Evolutionary conservation across 2,888 invertebrate genomes (phyloP).

Genomic region (Eueremaeus valkanovi): DNA sequence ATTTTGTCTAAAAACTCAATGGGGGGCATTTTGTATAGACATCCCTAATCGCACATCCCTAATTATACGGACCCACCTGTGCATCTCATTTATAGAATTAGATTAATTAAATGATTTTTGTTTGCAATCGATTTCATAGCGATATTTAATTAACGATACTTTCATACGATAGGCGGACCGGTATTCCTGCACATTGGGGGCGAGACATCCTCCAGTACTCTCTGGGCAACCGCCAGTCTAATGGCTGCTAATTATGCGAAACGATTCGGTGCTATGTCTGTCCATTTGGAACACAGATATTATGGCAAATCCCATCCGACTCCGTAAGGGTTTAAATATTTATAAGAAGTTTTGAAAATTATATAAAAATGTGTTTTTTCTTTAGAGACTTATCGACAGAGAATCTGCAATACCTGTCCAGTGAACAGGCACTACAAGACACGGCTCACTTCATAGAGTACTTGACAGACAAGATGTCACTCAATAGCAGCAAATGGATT

Average conservation of each 20-base stretch:
- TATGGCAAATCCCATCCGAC: conserved; percentile 91
- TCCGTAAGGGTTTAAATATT: conserved; percentile 56
- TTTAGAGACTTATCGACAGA: conserved; percentile 73
- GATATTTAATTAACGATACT: conserved; percentile 72
- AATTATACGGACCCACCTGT: too few species aligned
- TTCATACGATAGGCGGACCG: conserved; percentile 69
- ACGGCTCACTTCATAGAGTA: conserved; percentile 72
- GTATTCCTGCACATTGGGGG: conserved; percentile 94
- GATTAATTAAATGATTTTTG: too few species aligned
- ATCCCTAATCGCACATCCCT: too few species aligned
- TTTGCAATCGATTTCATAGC: conserved; percentile 58
- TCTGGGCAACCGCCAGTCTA: conserved; percentile 81
- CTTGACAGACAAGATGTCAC: conserved; percentile 64
- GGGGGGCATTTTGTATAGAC: too few species aligned
- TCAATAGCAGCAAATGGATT: conserved; percentile 73
- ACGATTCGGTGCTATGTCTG: conserved; percentile 72
- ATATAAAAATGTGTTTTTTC: not conserved
- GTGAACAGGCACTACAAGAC: conserved; percentile 66
- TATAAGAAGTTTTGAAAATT: not conserved
- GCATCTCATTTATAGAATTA: too few species aligned
- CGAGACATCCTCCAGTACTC: conserved; percentile 74
- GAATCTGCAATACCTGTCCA: conserved; percentile 70
- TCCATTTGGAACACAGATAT: conserved; percentile 85
- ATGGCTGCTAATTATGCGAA: conserved; percentile 76
- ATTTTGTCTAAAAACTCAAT: too few species aligned